Evolutionary conservation across 2,113 vertebrate genomes (phyloP).

Genomic region (Nibea albiflora): DNA sequence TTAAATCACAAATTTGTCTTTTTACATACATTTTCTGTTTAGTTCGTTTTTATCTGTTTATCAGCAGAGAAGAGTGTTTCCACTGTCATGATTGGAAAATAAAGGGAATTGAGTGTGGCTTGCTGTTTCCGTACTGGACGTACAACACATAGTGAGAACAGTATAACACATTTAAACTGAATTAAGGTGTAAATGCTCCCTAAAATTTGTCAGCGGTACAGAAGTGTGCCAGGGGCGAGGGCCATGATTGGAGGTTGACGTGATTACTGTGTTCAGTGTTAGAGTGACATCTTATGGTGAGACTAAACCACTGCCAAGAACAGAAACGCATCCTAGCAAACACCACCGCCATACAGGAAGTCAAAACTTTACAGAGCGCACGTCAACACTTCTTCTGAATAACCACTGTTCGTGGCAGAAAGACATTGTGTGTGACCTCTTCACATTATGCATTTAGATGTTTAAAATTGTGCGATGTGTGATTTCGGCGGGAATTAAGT

Average conservation of each 20-base stretch:
- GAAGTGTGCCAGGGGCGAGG: background rate
- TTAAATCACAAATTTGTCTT: too few species aligned
- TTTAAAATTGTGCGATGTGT: background rate
- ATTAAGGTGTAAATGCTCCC: too few species aligned
- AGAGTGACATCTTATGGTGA: slow-evolving; percentile 52
- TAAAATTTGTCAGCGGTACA: background rate
- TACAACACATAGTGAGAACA: too few species aligned
- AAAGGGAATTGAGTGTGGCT: too few species aligned
- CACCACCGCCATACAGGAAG: background rate
- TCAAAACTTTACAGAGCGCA: background rate
- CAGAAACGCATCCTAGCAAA: background rate
- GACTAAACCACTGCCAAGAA: background rate
- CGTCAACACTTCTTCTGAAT: background rate
- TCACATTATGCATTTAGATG: background rate
- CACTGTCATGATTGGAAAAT: too few species aligned
- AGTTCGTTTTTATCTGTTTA: too few species aligned
- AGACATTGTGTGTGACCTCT: background rate
- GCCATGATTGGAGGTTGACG: background rate
- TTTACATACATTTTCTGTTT: too few species aligned
- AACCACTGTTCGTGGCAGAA: too few species aligned
- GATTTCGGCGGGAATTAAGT: background rate
- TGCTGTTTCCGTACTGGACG: too few species aligned
- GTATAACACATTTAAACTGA: too few species aligned
- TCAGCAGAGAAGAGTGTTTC: too few species aligned
- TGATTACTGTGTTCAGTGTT: slow-evolving; percentile 1